Conservation (phyloP, 2,888 invertebrate genomes). For the Parnassius orleans region DNA sequence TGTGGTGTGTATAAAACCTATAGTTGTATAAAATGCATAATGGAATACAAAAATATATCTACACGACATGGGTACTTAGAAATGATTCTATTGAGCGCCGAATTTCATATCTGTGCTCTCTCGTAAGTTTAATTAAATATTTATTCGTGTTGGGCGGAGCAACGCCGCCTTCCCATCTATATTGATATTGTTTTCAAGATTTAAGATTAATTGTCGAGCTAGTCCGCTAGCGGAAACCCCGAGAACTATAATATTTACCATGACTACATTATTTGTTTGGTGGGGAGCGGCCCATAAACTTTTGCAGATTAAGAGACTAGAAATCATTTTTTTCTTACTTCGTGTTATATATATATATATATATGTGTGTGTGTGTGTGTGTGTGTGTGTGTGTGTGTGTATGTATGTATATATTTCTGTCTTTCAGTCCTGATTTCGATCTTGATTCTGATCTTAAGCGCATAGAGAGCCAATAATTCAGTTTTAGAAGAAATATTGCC, state of each 20-base stretch:
- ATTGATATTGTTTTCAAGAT: conserved; percentile 78
- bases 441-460: no score
- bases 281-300: no score
- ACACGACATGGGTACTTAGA: conserved; percentile 25
- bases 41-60: conserved; percentile 23
- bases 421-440: no score
- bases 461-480: no score
- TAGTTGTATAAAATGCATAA: background rate
- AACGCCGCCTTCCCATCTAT: conserved; percentile 60
- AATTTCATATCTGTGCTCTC: conserved; percentile 56
- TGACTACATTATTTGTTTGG: no score
- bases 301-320: no score
- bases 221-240: conserved; percentile 35
- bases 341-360: no score
- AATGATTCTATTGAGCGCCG: conserved; percentile 33
- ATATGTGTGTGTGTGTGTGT: no score
- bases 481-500: no score
- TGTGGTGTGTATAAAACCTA: background rate
- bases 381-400: no score
- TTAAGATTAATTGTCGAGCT: conserved; percentile 53
- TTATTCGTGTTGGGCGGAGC: conserved; percentile 74
- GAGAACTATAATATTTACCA: background rate
- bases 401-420: no score
- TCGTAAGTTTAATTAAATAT: conserved; percentile 78
- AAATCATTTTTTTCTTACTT: no score